Conservation (phyloP, 1,140 invertebrate species). For the Atta colombica region DNA sequence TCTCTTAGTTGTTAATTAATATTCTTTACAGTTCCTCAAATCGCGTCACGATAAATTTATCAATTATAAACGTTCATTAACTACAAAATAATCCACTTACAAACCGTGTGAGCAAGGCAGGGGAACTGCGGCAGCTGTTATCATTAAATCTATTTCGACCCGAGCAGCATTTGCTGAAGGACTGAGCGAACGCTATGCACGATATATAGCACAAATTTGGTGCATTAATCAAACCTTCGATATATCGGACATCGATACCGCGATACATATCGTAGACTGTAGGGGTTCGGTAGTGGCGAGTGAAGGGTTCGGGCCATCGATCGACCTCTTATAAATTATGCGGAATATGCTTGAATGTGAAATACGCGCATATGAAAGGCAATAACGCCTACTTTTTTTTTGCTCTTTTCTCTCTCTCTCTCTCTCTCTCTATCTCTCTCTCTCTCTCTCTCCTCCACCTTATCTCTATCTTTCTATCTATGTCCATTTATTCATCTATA, state of each 20-base stretch:
- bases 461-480: too few relatives aligned
- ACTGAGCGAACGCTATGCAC: constrained; percentile 15
- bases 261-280: constrained; percentile 19
- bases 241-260: constrained; percentile 58
- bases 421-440: neutral
- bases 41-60: constrained; percentile 44
- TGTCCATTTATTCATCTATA: too few relatives aligned
- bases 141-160: constrained; percentile 56
- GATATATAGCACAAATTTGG: constrained; percentile 47
- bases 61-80: constrained; percentile 59
- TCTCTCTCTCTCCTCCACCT: neutral
- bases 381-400: neutral
- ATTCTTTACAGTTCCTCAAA: constrained; percentile 13
- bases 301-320: neutral
- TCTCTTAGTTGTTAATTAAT: constrained; percentile 29
- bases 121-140: constrained; percentile 44
- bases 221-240: constrained; percentile 57
- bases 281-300: neutral
- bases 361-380: neutral
- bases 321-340: constrained; percentile 51
- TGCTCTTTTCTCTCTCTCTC: neutral
- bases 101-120: neutral
- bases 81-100: constrained; percentile 43
- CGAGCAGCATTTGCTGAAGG: constrained; percentile 25
- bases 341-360: constrained; percentile 15